These are phyloP conservation scores for Micrasema longulum DNA, from an alignment of 1,140 invertebrate species.

Conservation along the genomic window DNA sequence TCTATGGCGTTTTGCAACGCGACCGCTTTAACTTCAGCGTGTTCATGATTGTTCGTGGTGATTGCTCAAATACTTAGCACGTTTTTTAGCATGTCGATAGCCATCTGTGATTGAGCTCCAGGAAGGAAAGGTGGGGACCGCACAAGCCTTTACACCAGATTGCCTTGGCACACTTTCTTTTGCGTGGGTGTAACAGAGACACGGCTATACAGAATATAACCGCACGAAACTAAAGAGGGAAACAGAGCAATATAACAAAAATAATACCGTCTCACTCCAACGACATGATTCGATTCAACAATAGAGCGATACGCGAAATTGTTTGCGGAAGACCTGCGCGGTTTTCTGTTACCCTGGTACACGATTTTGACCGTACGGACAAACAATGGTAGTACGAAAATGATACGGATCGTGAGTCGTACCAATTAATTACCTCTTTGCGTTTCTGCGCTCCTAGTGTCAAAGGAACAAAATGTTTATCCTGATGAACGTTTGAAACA, in stretches of 20 bases:
- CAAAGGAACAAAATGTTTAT: constrained; percentile 29
- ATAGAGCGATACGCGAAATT: constrained; percentile 6
- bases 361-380: constrained; percentile 5
- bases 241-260: too few relatives aligned
- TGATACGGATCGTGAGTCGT: constrained; percentile 1
- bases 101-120: too few relatives aligned
- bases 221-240: too few relatives aligned
- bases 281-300: too few relatives aligned
- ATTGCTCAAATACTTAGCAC: too few relatives aligned
- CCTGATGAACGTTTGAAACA: constrained; percentile 29
- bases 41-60: too few relatives aligned
- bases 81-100: too few relatives aligned
- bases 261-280: too few relatives aligned
- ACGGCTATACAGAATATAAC: too few relatives aligned
- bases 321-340: constrained; percentile 13
- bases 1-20: too few relatives aligned
- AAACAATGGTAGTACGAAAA: constrained; percentile 19
- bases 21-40: too few relatives aligned
- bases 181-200: too few relatives aligned
- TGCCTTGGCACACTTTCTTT: constrained; percentile 46
- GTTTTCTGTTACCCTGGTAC: constrained; percentile 21
- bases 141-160: constrained; percentile 38
- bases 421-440: neutral
- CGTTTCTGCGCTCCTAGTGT: constrained; percentile 2
- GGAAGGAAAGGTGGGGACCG: constrained; percentile 47